Evolutionary conservation across 2,888 invertebrate species (phyloP).

Genomic region (Galeopsomyia nigrocyanea): DNA sequence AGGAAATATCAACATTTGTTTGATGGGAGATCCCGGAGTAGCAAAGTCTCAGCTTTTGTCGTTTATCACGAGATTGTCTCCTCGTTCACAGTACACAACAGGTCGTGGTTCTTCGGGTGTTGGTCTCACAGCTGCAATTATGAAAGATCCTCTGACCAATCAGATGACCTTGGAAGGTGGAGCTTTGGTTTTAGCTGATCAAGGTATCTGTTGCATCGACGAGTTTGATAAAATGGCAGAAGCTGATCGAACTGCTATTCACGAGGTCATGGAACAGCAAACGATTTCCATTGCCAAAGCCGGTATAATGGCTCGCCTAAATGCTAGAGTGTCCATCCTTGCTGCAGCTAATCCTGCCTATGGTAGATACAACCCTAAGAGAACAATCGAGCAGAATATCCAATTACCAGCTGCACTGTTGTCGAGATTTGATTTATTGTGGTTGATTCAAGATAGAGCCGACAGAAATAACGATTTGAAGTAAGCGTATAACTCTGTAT

Average conservation of each 20-base stretch:
- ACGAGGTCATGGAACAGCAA: conserved; percentile 99
- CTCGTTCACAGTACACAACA: conserved; percentile 95
- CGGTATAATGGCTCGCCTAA: conserved; percentile 98
- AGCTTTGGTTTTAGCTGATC: conserved; percentile 95
- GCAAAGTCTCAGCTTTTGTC: conserved; percentile 97
- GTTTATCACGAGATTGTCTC: conserved; percentile 94
- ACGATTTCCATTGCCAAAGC: conserved; percentile 99
- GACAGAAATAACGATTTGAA: conserved; percentile 78
- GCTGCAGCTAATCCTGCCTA: conserved; percentile 99
- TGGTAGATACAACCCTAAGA: conserved; percentile 96
- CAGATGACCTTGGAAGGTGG: conserved; percentile 99
- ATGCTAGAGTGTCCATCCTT: conserved; percentile 96
- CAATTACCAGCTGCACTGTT: conserved; percentile 97
- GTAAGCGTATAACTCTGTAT: conserved; percentile 58
- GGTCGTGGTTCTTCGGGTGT: conserved; percentile 98
- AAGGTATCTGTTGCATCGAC: conserved; percentile 98
- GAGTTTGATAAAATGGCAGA: conserved; percentile 99
- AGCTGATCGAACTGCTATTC: conserved; percentile 92
- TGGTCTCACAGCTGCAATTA: conserved; percentile 98
- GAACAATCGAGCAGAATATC: conserved; percentile 96
- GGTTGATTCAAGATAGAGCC: conserved; percentile 90
- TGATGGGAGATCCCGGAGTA: conserved; percentile 99
- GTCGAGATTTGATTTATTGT: conserved; percentile 95
- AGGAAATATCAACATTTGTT: conserved; percentile 95
- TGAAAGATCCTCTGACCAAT: conserved; percentile 97